Base-by-base conservation (phyloP, 2,888 invertebrate genomes). In the Latrodectus hesperus region DNA sequence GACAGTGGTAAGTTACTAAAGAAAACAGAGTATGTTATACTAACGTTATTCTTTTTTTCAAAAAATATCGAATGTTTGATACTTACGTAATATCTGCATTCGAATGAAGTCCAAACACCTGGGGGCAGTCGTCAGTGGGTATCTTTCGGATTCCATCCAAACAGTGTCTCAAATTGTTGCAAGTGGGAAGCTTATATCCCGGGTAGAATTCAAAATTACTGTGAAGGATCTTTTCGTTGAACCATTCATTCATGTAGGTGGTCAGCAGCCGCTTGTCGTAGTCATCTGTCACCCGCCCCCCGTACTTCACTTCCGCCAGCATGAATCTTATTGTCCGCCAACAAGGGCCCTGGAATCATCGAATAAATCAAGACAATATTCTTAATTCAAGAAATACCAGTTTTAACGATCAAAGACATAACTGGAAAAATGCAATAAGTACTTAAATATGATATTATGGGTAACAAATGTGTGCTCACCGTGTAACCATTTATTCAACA, bases 261-360 rank as follows among this genome's bases (percentile, higher is more conserved):
- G 96, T 97, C 67, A 99, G 93, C 38, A 99, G 93, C 55, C 98
- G 94, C 92, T 98, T 98, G 93, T 99, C 99, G 92, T 98, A 99
- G 92, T 99, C 98, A 91, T 99, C 99, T 0, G 99, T 99, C 0
- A 99, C 98, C 90, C 98, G 94, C 6, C 98, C 98, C 16, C 97
- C 97, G 90, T 95, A 95, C 91, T 95, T 94, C 11, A 95, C 94
- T 93, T 99, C 98, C 55, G 98, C 98, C 60, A 98, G 95, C 98
- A 99, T 99, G 92, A 98, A 99, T 92, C 98, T 97, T 12, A 99
- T 96, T 0, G 98, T 99, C 26, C 97, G 97, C 98, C 98, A 99
- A 0, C 98, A 98, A 88, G 99, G 97, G 38, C 98, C 98, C 93
- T 94, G 91, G 6, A 38, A 4, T 38, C 38, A 38, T 38, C 5